These are phyloP conservation scores for Phymanthus crucifer DNA, from an alignment of 92 coral and sea anemone genomes.

Conservation along the genomic window DNA sequence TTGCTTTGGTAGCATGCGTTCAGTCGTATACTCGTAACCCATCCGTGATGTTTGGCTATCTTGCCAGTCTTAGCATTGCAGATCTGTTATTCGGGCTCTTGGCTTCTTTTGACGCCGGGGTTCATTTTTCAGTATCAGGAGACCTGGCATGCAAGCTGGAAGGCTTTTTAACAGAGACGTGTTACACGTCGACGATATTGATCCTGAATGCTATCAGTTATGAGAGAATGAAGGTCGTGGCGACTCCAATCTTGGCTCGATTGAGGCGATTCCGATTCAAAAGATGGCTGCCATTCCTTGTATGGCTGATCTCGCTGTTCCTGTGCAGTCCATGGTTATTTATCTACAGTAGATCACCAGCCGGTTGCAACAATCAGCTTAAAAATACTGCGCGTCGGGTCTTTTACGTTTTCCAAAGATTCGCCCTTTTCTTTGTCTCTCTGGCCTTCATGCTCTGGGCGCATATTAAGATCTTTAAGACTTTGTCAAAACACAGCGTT, in stretches of 20 bases:
- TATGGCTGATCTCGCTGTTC: conserved; percentile 40
- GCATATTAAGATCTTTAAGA: conserved; percentile 41
- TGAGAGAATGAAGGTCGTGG: conserved; percentile 48
- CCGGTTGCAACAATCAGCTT: conserved; percentile 19
- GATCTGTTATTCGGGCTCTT: conserved; percentile 44
- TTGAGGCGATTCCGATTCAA: conserved; percentile 39
- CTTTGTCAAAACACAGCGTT: conserved; percentile 27
- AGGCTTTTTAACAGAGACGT: conserved; percentile 54
- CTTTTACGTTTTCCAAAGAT: conserved; percentile 46
- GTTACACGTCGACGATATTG: conserved; percentile 42
- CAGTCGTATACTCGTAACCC: conserved; percentile 41
- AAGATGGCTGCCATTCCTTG: conserved; percentile 36
- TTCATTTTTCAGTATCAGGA: conserved; percentile 28
- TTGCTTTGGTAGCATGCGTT: conserved; percentile 46
- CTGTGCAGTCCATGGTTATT: conserved; percentile 37
- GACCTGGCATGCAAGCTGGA: conserved; percentile 50
- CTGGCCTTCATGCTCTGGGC: conserved; percentile 56
- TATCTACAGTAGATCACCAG: background rate
- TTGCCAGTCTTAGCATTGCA: conserved; percentile 51
- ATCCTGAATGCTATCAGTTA: conserved; percentile 55
- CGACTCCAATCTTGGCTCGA: conserved; percentile 53
- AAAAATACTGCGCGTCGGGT: conserved; percentile 32
- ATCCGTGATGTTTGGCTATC: conserved; percentile 50
- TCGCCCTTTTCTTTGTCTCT: conserved; percentile 37
- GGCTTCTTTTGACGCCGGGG: conserved; percentile 34